phyloP scores from a whole-genome alignment of 2,113 vertebrate species.

The Cygnus atratus region DNA sequence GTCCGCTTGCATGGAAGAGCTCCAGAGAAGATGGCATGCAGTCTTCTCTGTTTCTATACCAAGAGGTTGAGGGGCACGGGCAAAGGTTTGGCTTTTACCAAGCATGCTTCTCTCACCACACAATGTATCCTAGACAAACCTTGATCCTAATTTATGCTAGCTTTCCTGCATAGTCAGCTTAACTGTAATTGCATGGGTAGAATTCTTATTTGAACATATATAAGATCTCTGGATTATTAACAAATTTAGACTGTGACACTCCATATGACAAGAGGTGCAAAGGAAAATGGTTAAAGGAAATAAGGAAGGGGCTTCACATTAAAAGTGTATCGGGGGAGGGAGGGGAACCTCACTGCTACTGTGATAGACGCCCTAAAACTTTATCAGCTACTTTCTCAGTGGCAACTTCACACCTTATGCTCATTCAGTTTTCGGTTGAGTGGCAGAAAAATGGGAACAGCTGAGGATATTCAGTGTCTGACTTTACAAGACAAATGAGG shows the following conservation, averaged over 20 bases:
- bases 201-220: background rate
- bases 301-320: background rate
- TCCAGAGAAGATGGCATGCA: background rate
- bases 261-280: background rate
- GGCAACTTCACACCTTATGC: background rate
- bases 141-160: background rate
- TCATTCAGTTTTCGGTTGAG: background rate
- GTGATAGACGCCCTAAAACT: background rate
- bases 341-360: background rate
- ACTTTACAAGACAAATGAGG: constrained; percentile 4
- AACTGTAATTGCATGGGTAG: background rate
- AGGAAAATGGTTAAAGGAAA: constrained; percentile 16
- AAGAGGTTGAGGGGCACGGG: background rate
- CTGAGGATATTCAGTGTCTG: background rate
- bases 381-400: background rate
- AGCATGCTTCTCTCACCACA: background rate
- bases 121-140: background rate
- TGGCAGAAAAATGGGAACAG: background rate
- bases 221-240: background rate
- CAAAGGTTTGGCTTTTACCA: background rate
- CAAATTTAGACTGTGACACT: background rate
- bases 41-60: background rate
- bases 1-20: background rate
- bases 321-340: background rate
- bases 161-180: background rate